These are phyloP conservation scores for Rhabdomys dilectus DNA, from an alignment of 2,113 vertebrate species.

Conservation along the genomic window DNA sequence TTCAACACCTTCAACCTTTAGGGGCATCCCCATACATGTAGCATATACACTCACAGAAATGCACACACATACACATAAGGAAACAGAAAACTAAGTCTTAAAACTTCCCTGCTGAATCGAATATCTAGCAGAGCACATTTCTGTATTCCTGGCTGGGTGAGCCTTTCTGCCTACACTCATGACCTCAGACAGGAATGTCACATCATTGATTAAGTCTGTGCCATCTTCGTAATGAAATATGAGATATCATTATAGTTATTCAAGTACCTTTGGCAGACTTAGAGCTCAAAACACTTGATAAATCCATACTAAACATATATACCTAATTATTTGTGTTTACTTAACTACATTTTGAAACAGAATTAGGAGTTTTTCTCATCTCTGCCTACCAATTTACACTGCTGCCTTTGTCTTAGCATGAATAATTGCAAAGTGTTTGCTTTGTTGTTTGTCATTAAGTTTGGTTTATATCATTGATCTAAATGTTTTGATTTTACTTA, in stretches of 20 bases:
- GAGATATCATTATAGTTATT: background rate
- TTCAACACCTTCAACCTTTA: background rate
- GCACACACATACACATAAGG: background rate
- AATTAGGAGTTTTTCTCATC: background rate
- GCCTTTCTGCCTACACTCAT: no score
- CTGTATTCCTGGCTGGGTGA: background rate
- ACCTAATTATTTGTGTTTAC: background rate
- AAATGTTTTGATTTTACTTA: background rate
- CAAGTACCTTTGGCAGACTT: background rate
- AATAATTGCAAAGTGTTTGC: constrained; percentile 20
- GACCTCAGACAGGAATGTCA: background rate
- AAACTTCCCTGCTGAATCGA: background rate
- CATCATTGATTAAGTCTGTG: background rate
- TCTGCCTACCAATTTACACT: background rate
- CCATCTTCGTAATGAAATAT: background rate
- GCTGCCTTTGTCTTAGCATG: background rate
- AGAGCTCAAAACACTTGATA: background rate
- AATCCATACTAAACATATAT: background rate
- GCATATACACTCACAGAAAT: background rate
- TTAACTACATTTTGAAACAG: background rate
- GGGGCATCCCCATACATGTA: background rate
- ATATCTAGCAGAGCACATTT: background rate
- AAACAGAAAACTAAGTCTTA: background rate
- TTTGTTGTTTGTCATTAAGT: background rate
- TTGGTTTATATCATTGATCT: background rate